phyloP scores from a whole-genome alignment of 1,140 invertebrate species.

The Sycophila sp. region DNA sequence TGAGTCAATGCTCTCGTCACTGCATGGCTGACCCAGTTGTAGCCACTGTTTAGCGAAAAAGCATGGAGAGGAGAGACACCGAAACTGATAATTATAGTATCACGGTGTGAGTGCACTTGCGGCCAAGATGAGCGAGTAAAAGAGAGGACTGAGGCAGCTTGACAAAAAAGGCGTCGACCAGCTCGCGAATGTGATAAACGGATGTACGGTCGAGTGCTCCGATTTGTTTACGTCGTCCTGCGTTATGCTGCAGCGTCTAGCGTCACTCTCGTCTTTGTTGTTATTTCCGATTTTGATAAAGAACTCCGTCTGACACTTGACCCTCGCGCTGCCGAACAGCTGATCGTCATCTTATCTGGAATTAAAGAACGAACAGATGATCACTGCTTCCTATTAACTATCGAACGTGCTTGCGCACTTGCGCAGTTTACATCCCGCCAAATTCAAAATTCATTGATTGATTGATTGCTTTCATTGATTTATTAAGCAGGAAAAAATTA shows the following conservation, averaged over 20 bases:
- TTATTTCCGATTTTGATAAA: background rate
- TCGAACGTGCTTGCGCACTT: no score
- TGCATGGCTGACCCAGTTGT: slow-evolving; percentile 25
- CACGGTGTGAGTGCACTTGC: background rate
- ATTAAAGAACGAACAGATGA: background rate
- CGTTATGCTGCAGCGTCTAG: background rate
- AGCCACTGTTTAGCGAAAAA: background rate
- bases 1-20: slow-evolving; percentile 24
- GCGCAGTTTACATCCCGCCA: no score
- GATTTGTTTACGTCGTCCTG: slow-evolving; percentile 16
- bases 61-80: background rate
- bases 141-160: no score
- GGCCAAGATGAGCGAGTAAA: slow-evolving; percentile 4
- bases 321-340: background rate
- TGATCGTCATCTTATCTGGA: slow-evolving; percentile 16
- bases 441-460: no score
- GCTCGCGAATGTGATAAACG: slow-evolving; percentile 14
- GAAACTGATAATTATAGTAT: slow-evolving; percentile 4
- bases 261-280: background rate
- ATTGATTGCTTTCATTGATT: no score
- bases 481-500: no score
- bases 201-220: background rate
- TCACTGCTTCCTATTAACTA: no score
- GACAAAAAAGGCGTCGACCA: background rate
- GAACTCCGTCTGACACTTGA: background rate